Percentiles rank a stretch among this genome's conserved stretches.
These are phyloP conservation scores for Threskiornis aethiopicus DNA, from an alignment of 2,797 vertebrate genomes.

Conservation along the genomic window DNA sequence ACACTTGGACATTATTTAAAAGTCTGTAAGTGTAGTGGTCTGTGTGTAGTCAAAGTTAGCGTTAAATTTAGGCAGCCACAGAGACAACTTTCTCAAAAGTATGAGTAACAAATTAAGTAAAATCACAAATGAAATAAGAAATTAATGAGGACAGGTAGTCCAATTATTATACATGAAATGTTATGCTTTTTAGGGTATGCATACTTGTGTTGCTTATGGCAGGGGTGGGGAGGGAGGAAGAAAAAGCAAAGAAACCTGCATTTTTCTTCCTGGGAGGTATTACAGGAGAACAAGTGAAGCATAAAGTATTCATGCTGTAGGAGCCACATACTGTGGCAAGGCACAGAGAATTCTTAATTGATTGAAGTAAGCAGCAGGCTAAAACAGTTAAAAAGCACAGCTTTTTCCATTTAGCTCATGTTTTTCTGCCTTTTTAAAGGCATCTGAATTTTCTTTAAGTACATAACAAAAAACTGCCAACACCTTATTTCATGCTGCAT, in stretches of 20 bases:
- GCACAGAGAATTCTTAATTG: conserved; percentile 36
- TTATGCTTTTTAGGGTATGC: not conserved
- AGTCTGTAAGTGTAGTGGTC: not conserved
- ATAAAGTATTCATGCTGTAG: conserved; percentile 14
- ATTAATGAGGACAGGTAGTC: not conserved
- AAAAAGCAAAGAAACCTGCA: not conserved
- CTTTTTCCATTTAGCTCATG: not conserved
- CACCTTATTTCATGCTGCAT: conserved; percentile 25
- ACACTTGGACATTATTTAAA: not conserved
- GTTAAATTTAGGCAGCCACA: not conserved
- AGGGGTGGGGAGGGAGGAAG: not conserved
- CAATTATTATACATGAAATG: not conserved
- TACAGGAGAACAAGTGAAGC: conserved; percentile 15
- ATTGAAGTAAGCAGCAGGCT: not conserved
- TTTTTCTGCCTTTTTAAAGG: conserved; percentile 2
- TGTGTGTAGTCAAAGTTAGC: not conserved
- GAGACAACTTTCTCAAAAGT: not conserved
- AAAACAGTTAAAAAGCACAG: conserved; percentile 16
- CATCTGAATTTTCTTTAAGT: conserved; percentile 24
- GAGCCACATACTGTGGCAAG: conserved; percentile 42
- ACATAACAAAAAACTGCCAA: not conserved
- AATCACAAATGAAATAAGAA: not conserved
- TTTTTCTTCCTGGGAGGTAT: conserved; percentile 15
- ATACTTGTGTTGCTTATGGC: not conserved
- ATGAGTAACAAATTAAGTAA: not conserved